Evolutionary conservation across 2,888 invertebrate species (phyloP).

Genomic region (Tipula lateralis): DNA sequence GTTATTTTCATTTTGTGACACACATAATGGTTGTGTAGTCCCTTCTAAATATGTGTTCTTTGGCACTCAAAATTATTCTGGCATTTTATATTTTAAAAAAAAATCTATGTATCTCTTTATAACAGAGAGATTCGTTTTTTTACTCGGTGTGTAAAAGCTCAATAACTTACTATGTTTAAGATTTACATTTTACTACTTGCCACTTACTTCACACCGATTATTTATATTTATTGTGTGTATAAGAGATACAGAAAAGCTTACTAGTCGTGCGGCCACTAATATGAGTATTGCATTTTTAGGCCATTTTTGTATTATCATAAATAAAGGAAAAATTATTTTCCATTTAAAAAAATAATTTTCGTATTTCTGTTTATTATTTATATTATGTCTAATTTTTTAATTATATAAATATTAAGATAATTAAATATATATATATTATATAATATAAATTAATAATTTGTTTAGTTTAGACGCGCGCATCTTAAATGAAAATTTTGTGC

Average conservation of each 20-base stretch:
- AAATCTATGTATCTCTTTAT: neutral
- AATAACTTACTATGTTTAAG: neutral
- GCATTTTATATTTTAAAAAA: neutral
- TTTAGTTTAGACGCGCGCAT: neutral
- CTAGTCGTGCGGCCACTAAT: neutral
- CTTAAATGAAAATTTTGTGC: neutral
- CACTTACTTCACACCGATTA: neutral
- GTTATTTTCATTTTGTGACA: neutral
- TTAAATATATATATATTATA: slow-evolving; percentile 19
- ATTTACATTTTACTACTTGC: too few species aligned
- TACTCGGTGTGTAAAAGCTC: neutral
- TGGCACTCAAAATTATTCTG: slow-evolving; percentile 19
- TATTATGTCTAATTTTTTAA: neutral
- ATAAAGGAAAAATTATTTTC: slow-evolving; percentile 2
- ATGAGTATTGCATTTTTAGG: neutral
- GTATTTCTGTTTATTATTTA: neutral
- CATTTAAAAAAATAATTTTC: slow-evolving; percentile 3
- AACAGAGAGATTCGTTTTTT: neutral
- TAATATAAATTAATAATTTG: slow-evolving; percentile 12
- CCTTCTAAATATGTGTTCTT: slow-evolving; percentile 5
- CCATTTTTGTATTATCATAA: neutral
- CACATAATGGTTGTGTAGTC: neutral
- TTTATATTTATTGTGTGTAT: neutral
- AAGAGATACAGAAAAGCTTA: neutral
- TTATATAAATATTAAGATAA: neutral